Base-by-base conservation (phyloP, 2,888 invertebrate species). In the Morpho achilles region DNA sequence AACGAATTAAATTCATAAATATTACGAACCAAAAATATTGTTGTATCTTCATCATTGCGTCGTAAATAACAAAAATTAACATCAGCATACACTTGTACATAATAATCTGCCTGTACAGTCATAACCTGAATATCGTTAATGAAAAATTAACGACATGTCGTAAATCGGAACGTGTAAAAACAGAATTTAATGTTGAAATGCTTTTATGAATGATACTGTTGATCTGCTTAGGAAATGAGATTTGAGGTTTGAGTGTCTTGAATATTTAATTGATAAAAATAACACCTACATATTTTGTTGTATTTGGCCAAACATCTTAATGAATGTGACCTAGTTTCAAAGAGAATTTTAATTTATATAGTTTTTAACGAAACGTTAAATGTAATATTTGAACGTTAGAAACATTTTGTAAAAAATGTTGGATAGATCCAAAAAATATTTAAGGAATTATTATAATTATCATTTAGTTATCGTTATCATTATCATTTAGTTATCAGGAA, bases 61-160 rank as follows among this genome's bases (percentile, higher is more conserved):
- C 39, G 41, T 54, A 43, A 54, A 48, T 48, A 54, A 54, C 42
- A 44, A 39, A 50, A 50, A 50, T 56, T 55, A 51, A 51, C 51
- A 55, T 59, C 40, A 58, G 50, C 46, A 49, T 54, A 54, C 47
- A 54, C 54, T 54, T 48, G 54, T 47, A 23, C 48, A 48, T 42
- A 54, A 42, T 54, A 54, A 54, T 54, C 48, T 42, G 46, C 50
- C 8, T 39, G 23, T 48, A 41, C 53, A 49, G 42, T 52, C 57
- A 49, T 58, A 57, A 56, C 56, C 58, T 45, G 53, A 57, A 62
- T 58, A 53, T 41, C 39, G 45, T 58, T 55, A 62, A 60, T 55
- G 58, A 60, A 60, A 62, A 55, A 60, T 60, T 52, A 60, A 56
- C 52, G 58, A 58, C 8, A n/a, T 9, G 6, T 45, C 57, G 16